Percentiles rank a stretch among this genome's conserved stretches.
phyloP scores from a whole-genome alignment of 2,113 vertebrate species.

The Tetrao urogallus region DNA sequence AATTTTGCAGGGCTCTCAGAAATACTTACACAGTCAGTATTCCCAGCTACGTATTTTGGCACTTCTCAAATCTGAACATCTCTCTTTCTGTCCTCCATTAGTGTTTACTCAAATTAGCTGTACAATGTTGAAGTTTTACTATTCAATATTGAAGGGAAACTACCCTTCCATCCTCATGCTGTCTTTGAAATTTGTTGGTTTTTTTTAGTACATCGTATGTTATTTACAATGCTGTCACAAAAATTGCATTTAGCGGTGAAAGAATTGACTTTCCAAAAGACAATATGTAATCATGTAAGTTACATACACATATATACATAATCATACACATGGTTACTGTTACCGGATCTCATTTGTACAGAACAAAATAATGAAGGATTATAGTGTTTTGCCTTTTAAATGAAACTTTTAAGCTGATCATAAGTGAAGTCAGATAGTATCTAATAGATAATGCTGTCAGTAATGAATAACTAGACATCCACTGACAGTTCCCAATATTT shows the following conservation, averaged over 20 bases:
- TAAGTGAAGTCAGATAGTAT: background rate
- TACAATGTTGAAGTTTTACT: background rate
- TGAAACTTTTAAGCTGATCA: background rate
- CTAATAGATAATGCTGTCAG: background rate
- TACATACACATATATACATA: background rate
- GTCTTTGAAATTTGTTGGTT: background rate
- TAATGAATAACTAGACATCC: background rate
- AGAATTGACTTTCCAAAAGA: background rate
- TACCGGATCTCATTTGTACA: background rate
- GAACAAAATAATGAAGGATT: background rate
- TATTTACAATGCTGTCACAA: background rate
- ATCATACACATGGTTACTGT: background rate
- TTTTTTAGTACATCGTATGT: background rate
- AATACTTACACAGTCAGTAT: background rate
- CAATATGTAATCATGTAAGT: background rate
- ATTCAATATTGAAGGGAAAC: background rate
- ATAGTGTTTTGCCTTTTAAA: background rate
- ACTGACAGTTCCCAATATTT: background rate
- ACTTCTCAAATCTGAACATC: background rate
- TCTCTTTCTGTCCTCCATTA: background rate
- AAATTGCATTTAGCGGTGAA: background rate
- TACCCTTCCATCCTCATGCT: background rate
- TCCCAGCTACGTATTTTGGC: constrained; percentile 9
- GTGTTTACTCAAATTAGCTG: background rate
- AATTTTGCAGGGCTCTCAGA: constrained; percentile 25